Conservation (phyloP, 2,113 vertebrate species). For the Camarhynchus parvulus region DNA sequence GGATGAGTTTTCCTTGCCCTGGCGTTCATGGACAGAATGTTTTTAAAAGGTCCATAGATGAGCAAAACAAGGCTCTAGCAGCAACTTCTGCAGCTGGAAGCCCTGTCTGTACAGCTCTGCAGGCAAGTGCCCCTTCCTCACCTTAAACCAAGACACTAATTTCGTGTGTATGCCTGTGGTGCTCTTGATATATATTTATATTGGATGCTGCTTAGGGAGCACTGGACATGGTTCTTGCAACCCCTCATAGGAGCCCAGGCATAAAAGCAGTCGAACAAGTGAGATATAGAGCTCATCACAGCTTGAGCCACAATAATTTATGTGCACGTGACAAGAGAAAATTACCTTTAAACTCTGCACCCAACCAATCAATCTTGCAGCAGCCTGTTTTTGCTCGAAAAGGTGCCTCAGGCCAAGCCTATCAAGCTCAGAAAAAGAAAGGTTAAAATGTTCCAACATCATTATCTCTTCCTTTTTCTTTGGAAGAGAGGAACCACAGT, state of each 20-base stretch:
- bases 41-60: slow-evolving; percentile 30
- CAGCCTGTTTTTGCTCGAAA: slow-evolving; percentile 63
- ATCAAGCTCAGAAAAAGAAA: slow-evolving; percentile 63
- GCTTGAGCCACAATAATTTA: slow-evolving; percentile 64
- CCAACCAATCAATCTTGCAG: slow-evolving; percentile 64
- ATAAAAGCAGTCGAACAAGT: slow-evolving; percentile 2
- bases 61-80: slow-evolving; percentile 9
- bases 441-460: slow-evolving; percentile 69
- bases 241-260: background rate
- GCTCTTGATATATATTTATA: background rate
- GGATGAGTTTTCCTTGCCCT: slow-evolving; percentile 63
- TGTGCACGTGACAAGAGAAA: slow-evolving; percentile 68
- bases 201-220: background rate
- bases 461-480: slow-evolving; percentile 45
- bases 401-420: slow-evolving; percentile 54
- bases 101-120: background rate
- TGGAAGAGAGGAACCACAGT: slow-evolving; percentile 3
- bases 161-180: background rate
- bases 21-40: slow-evolving; percentile 33
- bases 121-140: background rate
- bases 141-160: background rate
- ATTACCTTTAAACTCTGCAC: slow-evolving; percentile 66
- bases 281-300: slow-evolving; percentile 21
- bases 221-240: background rate
- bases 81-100: slow-evolving; percentile 34